Evolutionary conservation across 2,113 vertebrate genomes (phyloP), one percentile per base, ranked within the genome.

Genomic region (Myocastor coypus): DNA sequence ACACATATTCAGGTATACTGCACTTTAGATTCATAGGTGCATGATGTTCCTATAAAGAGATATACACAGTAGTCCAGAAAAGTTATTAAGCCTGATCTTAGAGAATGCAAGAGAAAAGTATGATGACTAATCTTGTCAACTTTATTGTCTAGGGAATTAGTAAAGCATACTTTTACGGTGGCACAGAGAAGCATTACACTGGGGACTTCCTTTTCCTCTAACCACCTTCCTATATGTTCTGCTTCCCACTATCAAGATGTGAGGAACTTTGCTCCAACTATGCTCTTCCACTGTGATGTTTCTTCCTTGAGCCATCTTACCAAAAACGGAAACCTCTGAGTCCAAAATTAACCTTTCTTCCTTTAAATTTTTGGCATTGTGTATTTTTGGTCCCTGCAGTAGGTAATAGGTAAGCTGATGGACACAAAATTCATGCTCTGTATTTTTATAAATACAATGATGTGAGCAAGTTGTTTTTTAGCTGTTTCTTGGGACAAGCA

Each of bases 61-160:
- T 32, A 1, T 52, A 26, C 10, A 64, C 17, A 81, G 52, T 13
- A 81, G 77, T 73, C 22, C 5, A 86, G 59, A 78, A 52, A 57
- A 63, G 40, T 94, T 89, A 71, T 22, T 87, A 59, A 80, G 52
- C 32, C 4, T 73, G 82, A 66, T 86, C 11, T 83, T 68, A 57
- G 75, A 61, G 55, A 81, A 42, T 86, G 30, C 50, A 82, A 92
- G 84, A 91, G 87, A 94, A 68, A 64, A 42, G 59, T 32, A 24
- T 73, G 9, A 24, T 40, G 37, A 20, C 42, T 73, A 73, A 24
- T 28, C 22, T 42, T 75, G 22, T 42, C 40, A 75, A 2, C 12
- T 12, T 46, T 26, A 71, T 28, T 13, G 24, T 3, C 19, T 42
- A 12, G 24, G 40, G 22, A 9, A 28, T 73, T 28, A 46, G 68